phyloP scores from a whole-genome alignment of 2,888 invertebrate genomes.

The Andrena dorsata region DNA sequence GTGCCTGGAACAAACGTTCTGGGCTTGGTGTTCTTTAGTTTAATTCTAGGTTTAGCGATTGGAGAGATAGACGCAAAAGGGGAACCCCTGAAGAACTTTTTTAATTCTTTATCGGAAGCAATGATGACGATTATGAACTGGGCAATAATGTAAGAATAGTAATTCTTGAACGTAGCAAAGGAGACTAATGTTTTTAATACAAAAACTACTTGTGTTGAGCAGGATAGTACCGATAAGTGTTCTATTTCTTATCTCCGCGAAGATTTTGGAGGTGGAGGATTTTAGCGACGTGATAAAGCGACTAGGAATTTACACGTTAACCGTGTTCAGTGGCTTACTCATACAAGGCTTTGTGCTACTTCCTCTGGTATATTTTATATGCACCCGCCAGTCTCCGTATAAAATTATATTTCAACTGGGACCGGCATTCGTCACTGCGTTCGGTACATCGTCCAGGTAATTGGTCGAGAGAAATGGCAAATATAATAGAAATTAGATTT shows the following conservation, averaged over 20 bases:
- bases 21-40: slow-evolving; percentile 93
- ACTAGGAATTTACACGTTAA: slow-evolving; percentile 95
- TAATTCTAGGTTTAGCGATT: slow-evolving; percentile 94
- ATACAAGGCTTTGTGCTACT: slow-evolving; percentile 96
- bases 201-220: slow-evolving; percentile 15
- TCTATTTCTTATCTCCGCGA: slow-evolving; percentile 94
- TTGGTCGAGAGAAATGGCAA: neutral
- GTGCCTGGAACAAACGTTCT: slow-evolving; percentile 93
- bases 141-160: slow-evolving; percentile 92
- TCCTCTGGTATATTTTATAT: slow-evolving; percentile 93
- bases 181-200: neutral
- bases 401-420: slow-evolving; percentile 92
- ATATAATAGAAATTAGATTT: neutral
- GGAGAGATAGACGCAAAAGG: slow-evolving; percentile 92
- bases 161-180: too few species aligned
- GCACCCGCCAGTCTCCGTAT: slow-evolving; percentile 93
- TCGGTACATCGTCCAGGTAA: slow-evolving; percentile 94
- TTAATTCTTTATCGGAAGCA: slow-evolving; percentile 93
- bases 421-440: slow-evolving; percentile 97
- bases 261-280: slow-evolving; percentile 95
- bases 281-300: slow-evolving; percentile 93
- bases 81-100: slow-evolving; percentile 93
- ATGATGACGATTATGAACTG: slow-evolving; percentile 97
- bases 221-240: slow-evolving; percentile 96
- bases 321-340: slow-evolving; percentile 94